These are phyloP conservation scores for Pagetopsis macropterus DNA, from an alignment of 2,797 vertebrate species.

Conservation along the genomic window DNA sequence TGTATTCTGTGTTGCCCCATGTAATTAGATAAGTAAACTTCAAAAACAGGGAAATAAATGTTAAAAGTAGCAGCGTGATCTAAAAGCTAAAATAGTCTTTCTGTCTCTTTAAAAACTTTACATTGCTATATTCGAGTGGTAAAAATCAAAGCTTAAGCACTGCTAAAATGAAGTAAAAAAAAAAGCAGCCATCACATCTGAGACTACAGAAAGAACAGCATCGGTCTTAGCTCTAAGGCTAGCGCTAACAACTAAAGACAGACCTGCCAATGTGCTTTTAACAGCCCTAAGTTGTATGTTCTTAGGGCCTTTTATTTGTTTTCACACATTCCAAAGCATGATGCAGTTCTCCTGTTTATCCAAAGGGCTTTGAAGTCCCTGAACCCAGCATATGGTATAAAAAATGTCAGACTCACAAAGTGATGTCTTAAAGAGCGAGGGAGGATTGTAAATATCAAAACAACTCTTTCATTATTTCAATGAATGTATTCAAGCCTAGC, in stretches of 20 bases:
- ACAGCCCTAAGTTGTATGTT: conserved; percentile 10
- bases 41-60: conserved; percentile 4
- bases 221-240: conserved; percentile 11
- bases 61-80: background rate
- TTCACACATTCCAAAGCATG: background rate
- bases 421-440: background rate
- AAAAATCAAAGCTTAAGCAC: conserved; percentile 8
- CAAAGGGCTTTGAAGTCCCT: conserved; percentile 22
- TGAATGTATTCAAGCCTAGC: background rate
- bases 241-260: background rate
- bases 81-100: background rate
- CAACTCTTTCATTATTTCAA: background rate
- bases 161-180: conserved; percentile 6
- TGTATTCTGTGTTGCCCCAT: background rate
- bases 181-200: conserved; percentile 1
- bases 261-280: conserved; percentile 20
- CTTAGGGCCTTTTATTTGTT: conserved; percentile 3
- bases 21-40: background rate
- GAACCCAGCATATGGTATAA: background rate
- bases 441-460: background rate
- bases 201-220: background rate
- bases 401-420: conserved; percentile 1
- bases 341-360: conserved; percentile 19
- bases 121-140: background rate
- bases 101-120: background rate